Evolutionary conservation across 1,140 invertebrate species (phyloP).

Genomic region (Tetragonula clypearis): DNA sequence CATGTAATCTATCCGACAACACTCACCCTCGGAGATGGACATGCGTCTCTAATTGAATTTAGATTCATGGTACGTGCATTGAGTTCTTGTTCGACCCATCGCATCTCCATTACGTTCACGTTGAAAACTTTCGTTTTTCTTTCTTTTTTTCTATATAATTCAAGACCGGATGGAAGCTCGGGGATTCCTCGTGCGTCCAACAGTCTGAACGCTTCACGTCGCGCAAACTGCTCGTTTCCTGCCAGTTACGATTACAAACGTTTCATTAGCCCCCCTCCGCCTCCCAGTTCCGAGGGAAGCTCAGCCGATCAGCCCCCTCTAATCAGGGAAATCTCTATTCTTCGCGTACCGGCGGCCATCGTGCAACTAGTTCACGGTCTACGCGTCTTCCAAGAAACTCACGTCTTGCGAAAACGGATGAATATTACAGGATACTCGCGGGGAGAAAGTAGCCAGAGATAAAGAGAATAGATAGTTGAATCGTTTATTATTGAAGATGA

Average conservation of each 20-base stretch:
- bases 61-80: not conserved
- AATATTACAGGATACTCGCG: not conserved
- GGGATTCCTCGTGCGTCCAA: not conserved
- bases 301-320: slow-evolving; percentile 26
- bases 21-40: not conserved
- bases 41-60: not conserved
- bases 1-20: not conserved
- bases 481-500: no score
- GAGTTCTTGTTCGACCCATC: not conserved
- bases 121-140: not conserved
- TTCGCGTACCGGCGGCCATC: slow-evolving; percentile 29
- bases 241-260: slow-evolving; percentile 37
- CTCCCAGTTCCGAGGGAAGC: not conserved
- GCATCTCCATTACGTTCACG: not conserved
- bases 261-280: slow-evolving; percentile 7
- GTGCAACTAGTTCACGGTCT: slow-evolving; percentile 19
- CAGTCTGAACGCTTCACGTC: slow-evolving; percentile 1
- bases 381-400: slow-evolving; percentile 8
- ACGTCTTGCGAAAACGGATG: not conserved
- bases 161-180: not conserved
- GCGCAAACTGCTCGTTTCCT: slow-evolving; percentile 39
- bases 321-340: slow-evolving; percentile 48
- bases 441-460: not conserved
- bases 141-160: not conserved
- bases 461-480: no score